These are phyloP conservation scores for Gadopsis marmoratus DNA, from an alignment of 2,797 vertebrate genomes.

Conservation along the genomic window DNA sequence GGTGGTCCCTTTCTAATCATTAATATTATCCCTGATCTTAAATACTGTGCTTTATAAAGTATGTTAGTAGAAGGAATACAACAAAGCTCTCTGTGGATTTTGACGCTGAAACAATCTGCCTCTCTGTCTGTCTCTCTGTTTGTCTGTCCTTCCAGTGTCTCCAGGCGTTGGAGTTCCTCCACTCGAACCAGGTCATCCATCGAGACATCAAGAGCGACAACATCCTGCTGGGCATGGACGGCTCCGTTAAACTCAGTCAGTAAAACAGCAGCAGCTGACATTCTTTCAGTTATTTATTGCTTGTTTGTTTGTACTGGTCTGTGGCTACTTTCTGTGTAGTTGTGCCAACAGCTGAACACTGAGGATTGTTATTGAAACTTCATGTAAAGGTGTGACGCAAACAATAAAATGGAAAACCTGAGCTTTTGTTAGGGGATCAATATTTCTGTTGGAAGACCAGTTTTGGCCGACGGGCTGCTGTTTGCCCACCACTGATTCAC, in stretches of 20 bases:
- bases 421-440: not conserved
- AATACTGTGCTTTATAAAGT: too few relatives aligned
- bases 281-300: not conserved
- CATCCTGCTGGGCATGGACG: conserved; percentile 97
- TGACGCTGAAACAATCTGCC: not conserved
- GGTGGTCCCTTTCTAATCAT: too few relatives aligned
- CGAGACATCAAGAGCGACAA: conserved; percentile 99
- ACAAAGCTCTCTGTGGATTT: not conserved
- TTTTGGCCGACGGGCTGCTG: not conserved
- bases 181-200: conserved; percentile 97
- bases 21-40: too few relatives aligned
- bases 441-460: not conserved
- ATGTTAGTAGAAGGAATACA: not conserved
- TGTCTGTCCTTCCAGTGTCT: conserved; percentile 87
- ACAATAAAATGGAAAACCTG: not conserved
- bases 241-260: conserved; percentile 97
- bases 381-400: not conserved
- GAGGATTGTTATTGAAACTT: conserved; percentile 1
- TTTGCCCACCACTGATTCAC: too few relatives aligned
- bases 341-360: not conserved
- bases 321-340: not conserved
- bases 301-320: not conserved
- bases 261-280: not conserved
- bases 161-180: conserved; percentile 96
- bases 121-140: not conserved